Evolutionary conservation across 2,113 vertebrate species (phyloP).

Genomic region (Dasypus novemcinctus): DNA sequence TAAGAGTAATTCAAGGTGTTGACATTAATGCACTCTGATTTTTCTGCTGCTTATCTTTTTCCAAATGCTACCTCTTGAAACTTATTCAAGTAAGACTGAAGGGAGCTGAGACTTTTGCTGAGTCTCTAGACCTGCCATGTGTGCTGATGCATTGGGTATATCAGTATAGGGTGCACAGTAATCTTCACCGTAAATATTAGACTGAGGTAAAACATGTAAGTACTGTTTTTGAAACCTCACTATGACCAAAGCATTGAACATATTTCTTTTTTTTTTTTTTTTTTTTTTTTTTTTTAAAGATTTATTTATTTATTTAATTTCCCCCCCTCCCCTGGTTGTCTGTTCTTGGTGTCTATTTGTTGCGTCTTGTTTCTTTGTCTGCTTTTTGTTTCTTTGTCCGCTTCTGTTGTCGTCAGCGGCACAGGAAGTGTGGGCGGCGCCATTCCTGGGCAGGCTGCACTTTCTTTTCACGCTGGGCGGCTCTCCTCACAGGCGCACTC

Average conservation of each 20-base stretch:
- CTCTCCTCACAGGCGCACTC: too few relatives aligned
- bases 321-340: too few relatives aligned
- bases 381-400: too few relatives aligned
- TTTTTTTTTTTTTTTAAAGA: too few relatives aligned
- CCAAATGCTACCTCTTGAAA: neutral
- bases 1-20: neutral
- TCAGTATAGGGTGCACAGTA: neutral
- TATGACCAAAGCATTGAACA: neutral
- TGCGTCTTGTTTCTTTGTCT: too few relatives aligned
- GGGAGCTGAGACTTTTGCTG: constrained; percentile 41
- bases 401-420: too few relatives aligned
- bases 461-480: too few relatives aligned
- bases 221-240: neutral
- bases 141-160: neutral
- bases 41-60: constrained; percentile 28
- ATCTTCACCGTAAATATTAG: constrained; percentile 25
- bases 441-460: too few relatives aligned
- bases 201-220: neutral
- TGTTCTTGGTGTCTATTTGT: too few relatives aligned
- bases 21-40: neutral
- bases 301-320: too few relatives aligned
- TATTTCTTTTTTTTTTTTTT: too few relatives aligned
- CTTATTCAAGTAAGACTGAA: constrained; percentile 2
- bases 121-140: neutral
- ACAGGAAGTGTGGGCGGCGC: too few relatives aligned